Conservation (phyloP, 2,797 vertebrate species). For the Thamnophis elegans region DNA sequence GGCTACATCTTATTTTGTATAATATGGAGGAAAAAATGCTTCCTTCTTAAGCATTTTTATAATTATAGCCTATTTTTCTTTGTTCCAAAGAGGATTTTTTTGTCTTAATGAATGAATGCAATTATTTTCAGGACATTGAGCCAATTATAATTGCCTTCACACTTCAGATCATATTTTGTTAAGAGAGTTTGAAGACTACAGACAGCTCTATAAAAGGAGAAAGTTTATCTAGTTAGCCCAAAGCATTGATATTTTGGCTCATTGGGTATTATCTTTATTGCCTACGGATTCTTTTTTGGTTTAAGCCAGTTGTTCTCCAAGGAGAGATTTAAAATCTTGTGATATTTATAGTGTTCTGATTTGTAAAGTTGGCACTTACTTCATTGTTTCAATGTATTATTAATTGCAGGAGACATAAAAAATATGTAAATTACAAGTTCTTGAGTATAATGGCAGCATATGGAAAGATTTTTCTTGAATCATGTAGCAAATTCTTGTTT, state of each 20-base stretch:
- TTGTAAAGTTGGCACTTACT: constrained; percentile 1
- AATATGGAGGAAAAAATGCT: not conserved
- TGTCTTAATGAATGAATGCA: not conserved
- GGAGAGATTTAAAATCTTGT: not conserved
- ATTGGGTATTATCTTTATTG: not conserved
- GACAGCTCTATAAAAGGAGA: not conserved
- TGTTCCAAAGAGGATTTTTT: not conserved
- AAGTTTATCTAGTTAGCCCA: not conserved
- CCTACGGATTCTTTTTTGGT: not conserved
- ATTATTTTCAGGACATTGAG: not conserved
- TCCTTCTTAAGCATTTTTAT: not conserved
- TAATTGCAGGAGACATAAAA: not conserved
- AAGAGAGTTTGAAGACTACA: not conserved
- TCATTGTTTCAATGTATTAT: not conserved
- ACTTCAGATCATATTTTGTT: not conserved
- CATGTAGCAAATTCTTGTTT: constrained; percentile 22
- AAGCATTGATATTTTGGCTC: not conserved
- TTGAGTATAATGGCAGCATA: not conserved
- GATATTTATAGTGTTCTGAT: not conserved
- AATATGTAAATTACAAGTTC: not conserved
- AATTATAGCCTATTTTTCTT: not conserved
- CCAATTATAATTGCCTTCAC: not conserved
- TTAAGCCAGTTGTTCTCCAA: too few relatives aligned
- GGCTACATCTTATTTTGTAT: not conserved
- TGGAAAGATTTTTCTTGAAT: constrained; percentile 1